Conservation (phyloP, 2,113 vertebrate species). For the Tragulus kanchil region DNA sequence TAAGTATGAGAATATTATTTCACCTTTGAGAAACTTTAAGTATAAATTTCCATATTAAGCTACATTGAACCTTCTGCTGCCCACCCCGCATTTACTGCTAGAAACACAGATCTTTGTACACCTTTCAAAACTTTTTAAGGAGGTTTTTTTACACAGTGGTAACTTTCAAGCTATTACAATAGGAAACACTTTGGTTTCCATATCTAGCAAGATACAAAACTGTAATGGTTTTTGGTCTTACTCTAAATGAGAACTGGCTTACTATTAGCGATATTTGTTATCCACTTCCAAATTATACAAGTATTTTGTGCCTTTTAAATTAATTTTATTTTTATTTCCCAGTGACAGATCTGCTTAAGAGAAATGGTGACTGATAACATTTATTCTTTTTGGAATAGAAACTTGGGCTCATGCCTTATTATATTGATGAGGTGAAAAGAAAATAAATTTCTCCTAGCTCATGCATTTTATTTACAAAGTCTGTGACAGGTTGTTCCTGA, state of each 20-base stretch:
- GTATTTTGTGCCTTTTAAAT: slow-evolving; percentile 55
- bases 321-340: slow-evolving; percentile 63
- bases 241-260: slow-evolving; percentile 36
- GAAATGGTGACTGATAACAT: slow-evolving; percentile 50
- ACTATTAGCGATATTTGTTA: slow-evolving; percentile 46
- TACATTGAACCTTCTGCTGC: neutral
- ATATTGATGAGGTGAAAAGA: slow-evolving; percentile 52
- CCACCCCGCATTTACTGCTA: neutral
- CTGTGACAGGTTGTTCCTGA: slow-evolving; percentile 81
- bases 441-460: slow-evolving; percentile 65
- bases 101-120: neutral
- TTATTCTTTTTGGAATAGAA: slow-evolving; percentile 54
- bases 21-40: slow-evolving; percentile 44
- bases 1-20: slow-evolving; percentile 51
- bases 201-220: slow-evolving; percentile 23
- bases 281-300: slow-evolving; percentile 50
- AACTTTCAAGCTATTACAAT: slow-evolving; percentile 54
- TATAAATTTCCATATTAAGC: neutral
- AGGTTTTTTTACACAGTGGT: neutral
- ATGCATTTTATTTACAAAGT: slow-evolving; percentile 78
- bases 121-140: slow-evolving; percentile 19
- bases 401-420: slow-evolving; percentile 68
- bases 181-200: neutral
- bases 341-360: slow-evolving; percentile 8
- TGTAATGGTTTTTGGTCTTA: neutral